Base-by-base conservation (phyloP, 2,113 vertebrate species). In the Crotalus viridis region DNA sequence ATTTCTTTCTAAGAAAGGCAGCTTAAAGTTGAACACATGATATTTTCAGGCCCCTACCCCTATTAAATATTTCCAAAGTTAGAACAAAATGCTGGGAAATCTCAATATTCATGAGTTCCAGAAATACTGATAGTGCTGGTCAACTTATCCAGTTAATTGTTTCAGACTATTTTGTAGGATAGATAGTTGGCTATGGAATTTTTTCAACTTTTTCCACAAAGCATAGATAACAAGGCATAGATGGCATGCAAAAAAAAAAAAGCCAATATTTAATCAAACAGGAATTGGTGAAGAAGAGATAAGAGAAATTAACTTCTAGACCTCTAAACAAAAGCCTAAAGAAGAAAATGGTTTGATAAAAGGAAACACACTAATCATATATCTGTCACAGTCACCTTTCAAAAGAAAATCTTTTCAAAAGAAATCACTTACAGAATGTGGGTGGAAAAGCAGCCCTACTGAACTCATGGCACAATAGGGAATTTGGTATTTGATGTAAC, bases 251-350 rank as follows among this genome's bases (percentile, higher is more conserved):
- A 48, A 64, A 89, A 89, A 88, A 89, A 48, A 64, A 89, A 89
- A 88, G 28, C n/a, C 86, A 92, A 87, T 88, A 88, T 26, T 69
- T 64, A 64, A 88, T 69, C 86, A 87, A 91, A 87, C 33, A 91
- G 81, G 88, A 86, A 89, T 61, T 59, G 88, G 55, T 46, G 89
- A 55, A 57, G 91, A 85, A 85, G 51, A 93, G 74, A 61, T 93
- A 93, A 90, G n/a, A 85, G 74, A 89, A 85, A 89, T 90, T n/a
- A 51, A 55, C 39, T 74, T n/a, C 87, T 56, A 46, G 33, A 33
- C 9, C 74, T 55, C 54, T n/a, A 56, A 88, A 92, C 39, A 85
- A 85, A 74, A 85, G 54, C 10, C n/a, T 8, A 9, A 15, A n/a
- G 86, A n/a, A 90, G 24, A 57, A 26, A 85, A 39, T 10, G 64